These are phyloP conservation scores for Aphis craccivora DNA, from an alignment of 1,140 invertebrate species.

Conservation along the genomic window DNA sequence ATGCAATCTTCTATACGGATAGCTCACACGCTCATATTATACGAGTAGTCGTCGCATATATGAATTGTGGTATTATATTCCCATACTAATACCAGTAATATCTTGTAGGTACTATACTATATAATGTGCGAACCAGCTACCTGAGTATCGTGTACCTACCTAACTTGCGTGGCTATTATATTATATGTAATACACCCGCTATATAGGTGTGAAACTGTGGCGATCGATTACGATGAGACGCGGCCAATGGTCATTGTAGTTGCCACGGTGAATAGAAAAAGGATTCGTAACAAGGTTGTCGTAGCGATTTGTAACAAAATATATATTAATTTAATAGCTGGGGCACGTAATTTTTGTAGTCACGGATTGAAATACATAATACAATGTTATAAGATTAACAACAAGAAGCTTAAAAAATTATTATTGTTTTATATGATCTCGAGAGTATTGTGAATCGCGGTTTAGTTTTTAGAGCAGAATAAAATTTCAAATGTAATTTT, in stretches of 20 bases:
- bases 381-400: not conserved
- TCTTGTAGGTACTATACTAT: not conserved
- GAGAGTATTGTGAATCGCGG: too few relatives aligned
- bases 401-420: not conserved
- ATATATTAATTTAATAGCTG: not conserved
- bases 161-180: not conserved
- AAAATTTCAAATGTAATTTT: not conserved
- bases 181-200: not conserved
- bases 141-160: too few relatives aligned
- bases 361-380: not conserved
- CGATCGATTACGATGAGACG: not conserved
- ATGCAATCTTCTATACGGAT: not conserved
- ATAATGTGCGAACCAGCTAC: not conserved
- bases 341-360: not conserved
- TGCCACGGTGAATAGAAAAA: not conserved
- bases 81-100: not conserved
- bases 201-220: not conserved
- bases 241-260: not conserved
- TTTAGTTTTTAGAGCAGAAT: not conserved
- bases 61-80: not conserved
- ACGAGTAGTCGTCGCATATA: not conserved
- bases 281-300: constrained; percentile 6
- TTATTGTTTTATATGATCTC: not conserved
- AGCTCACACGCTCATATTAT: not conserved
- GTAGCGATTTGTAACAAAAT: not conserved